Percentiles rank a stretch among this genome's conserved stretches.
Evolutionary conservation across 2,113 vertebrate genomes (phyloP).

Genomic region (Megalops atlanticus): DNA sequence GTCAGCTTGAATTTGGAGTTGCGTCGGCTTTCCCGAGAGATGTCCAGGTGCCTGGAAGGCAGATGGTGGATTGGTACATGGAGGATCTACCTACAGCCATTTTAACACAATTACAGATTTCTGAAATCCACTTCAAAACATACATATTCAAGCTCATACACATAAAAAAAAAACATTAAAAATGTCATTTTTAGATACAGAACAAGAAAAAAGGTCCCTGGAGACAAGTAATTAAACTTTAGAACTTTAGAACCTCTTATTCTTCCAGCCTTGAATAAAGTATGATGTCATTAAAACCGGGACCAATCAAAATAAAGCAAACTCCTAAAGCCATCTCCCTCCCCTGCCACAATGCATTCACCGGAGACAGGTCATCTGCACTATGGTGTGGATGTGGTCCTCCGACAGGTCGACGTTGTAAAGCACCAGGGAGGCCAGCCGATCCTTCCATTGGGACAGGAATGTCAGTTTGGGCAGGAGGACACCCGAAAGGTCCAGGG

Average conservation of each 20-base stretch:
- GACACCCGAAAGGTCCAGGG: constrained; percentile 87
- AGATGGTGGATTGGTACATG: constrained; percentile 7
- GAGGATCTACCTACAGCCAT: background rate
- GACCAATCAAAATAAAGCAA: background rate
- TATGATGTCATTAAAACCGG: too few relatives aligned
- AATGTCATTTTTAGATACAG: background rate
- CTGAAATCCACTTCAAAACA: background rate
- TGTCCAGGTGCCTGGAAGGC: constrained; percentile 83
- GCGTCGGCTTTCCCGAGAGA: constrained; percentile 87
- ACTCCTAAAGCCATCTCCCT: background rate
- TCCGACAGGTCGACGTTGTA: constrained; percentile 96
- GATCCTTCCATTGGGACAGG: constrained; percentile 91
- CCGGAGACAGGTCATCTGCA: constrained; percentile 88
- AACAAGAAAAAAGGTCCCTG: background rate
- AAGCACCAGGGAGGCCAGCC: constrained; percentile 88
- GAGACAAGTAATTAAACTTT: background rate
- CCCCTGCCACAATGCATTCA: constrained; percentile 49
- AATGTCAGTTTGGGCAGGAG: constrained; percentile 83
- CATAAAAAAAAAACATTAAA: background rate
- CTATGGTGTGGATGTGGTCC: constrained; percentile 82
- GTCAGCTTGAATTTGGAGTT: constrained; percentile 92
- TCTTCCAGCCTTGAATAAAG: too few relatives aligned
- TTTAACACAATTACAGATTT: background rate
- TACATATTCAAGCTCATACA: background rate
- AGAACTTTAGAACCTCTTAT: too few relatives aligned